Evolutionary conservation across 2,888 invertebrate genomes (phyloP), one percentile per base, ranked within the genome.

Genomic region (Macrophya alboannulata): DNA sequence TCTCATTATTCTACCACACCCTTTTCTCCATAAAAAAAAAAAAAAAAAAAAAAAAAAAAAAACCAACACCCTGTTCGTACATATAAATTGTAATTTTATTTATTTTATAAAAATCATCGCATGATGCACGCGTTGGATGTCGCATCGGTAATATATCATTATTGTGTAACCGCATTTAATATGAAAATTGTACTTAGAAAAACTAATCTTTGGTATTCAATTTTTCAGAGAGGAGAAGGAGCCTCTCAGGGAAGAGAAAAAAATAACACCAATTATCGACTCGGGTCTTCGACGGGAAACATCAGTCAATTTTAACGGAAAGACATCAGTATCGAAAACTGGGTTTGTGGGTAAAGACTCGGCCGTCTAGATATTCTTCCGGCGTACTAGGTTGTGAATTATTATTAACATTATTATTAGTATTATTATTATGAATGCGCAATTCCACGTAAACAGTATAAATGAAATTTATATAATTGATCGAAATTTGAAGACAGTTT

Each of bases 331-430:
- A 91, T 97, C 98, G 68, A 97, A 97, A 91, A 97, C 97, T 86
- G 97, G 97, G 86, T 97, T 97, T 90, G 97, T 98, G 91, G 98
- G 98, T 89, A 98, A 98, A 94, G 97, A 98, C 93, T 98, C 98
- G n/a, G 97, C 98, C 84, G 98, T 98, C 90, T 97, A 93, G 93
- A 93, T 93, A 93, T 93, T 93, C 92, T 92, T 93, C 93, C 93
- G 93, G 92, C 93, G 93, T 93, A 93, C 93, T 93, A 93, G 93
- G 93, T 93, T 93, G 92, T 93, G 93, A 93, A 93, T 91, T 90
- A 86, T 88, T 31, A 31, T 31, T 31, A 31, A 2, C 3, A 31
- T 31, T 31, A 31, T 31, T 31, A 31, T 31, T 31, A 31, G 1
- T 31, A 31, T 31, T 31, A 31, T 31, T 31, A 31, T 88, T 85